Evolutionary conservation across 2,113 vertebrate genomes (phyloP), one percentile per base, ranked within the genome.

Genomic region (Menura novaehollandiae): DNA sequence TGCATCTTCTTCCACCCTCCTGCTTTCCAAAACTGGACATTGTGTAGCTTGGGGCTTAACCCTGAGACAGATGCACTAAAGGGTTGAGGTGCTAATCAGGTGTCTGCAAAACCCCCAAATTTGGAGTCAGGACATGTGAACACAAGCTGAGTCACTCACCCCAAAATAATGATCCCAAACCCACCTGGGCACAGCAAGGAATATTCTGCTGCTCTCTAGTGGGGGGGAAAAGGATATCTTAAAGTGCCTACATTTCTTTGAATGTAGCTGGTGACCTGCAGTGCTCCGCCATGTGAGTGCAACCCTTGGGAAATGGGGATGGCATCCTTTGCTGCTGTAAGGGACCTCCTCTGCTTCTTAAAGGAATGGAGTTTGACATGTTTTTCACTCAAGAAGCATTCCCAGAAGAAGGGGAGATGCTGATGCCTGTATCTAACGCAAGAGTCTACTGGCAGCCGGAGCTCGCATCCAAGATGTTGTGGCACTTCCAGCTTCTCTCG

Each of bases 181-280:
- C 46, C 37, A 30, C 69, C 37, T 4, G 24, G 68, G 9, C 55
- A 52, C 68, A 94, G 43, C 78, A 71, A 51, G 43, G 26, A 77
- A 78, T 35, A 49, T 74, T 51, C 37, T 62, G 32, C 28, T 60
- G 3, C 27, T 82, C 51, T 33, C 58, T 52, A 47, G 22, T 32
- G 37, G 32, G 26, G 26, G 23, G 1, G 1, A 9, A 47, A 51
- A 32, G 5, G 6, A 2, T 3, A 7, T 51, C 35, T 43, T 27
- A 43, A 55, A 85, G 33, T 63, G 49, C 53, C 56, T n/a, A 1
- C 26, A 43, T 63, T 79, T 62, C 26, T 84, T 74, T 80, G 46
- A 39, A 62, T 10, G 22, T 46, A 62, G 43, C 32, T 74, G 76
- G 43, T 62, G 62, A 77, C 59, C 59, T 86, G 46, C 51, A 63